A percentile compares a stretch with the other conserved stretches of the same genome.
Evolutionary conservation across 1,140 invertebrate species (phyloP).

Genomic region (Drosophila santomea): DNA sequence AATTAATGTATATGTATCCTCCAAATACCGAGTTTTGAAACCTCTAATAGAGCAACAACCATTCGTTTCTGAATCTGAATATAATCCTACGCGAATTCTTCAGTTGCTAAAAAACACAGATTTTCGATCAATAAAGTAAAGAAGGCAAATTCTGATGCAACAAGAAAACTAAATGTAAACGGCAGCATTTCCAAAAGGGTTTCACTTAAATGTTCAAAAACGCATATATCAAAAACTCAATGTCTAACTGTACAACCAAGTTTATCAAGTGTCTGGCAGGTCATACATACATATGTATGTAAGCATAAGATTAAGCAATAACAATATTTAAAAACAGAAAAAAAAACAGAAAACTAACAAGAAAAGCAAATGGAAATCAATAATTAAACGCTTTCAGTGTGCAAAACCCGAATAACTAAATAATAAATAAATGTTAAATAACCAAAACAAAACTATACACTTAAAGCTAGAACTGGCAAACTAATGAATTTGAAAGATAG

Average conservation of each 20-base stretch:
- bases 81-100: not conserved
- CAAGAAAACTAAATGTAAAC: slow-evolving; percentile 54
- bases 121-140: slow-evolving; percentile 4
- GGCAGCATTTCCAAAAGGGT: slow-evolving; percentile 75
- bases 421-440: slow-evolving; percentile 9
- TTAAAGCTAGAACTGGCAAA: not conserved
- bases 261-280: slow-evolving; percentile 30
- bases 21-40: too few species aligned
- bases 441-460: not conserved
- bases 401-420: slow-evolving; percentile 21
- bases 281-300: slow-evolving; percentile 26
- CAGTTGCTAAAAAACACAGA: not conserved
- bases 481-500: slow-evolving; percentile 3
- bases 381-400: slow-evolving; percentile 48
- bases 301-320: slow-evolving; percentile 27
- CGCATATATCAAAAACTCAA: slow-evolving; percentile 58
- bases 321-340: not conserved
- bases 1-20: too few species aligned
- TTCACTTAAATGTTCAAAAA: slow-evolving; percentile 74
- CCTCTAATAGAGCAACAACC: too few species aligned
- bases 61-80: not conserved
- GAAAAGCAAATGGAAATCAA: not conserved
- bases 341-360: not conserved
- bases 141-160: slow-evolving; percentile 13
- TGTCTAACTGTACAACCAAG: slow-evolving; percentile 39